Conservation (phyloP, 2,113 vertebrate genomes). For the Podarcis raffonei region DNA sequence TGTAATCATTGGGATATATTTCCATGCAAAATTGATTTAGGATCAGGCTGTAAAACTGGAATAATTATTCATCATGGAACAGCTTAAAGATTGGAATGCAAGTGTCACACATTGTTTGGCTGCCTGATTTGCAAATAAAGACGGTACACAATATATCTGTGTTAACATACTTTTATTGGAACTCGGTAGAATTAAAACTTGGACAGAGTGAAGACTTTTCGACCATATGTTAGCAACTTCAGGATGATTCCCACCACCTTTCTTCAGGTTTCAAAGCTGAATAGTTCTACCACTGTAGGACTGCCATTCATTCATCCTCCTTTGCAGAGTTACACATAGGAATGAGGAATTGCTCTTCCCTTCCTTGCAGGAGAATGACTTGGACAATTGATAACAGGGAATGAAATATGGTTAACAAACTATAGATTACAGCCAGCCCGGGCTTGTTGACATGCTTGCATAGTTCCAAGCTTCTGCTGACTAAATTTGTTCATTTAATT, state of each 20-base stretch:
- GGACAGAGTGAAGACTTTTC: not conserved
- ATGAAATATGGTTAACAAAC: not conserved
- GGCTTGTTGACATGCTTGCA: conserved; percentile 13
- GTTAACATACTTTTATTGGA: not conserved
- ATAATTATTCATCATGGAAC: not conserved
- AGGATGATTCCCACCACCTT: not conserved
- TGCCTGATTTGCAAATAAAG: not conserved
- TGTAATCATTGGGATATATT: not conserved
- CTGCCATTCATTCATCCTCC: not conserved
- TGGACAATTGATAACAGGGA: conserved; percentile 15
- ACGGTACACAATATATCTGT: not conserved
- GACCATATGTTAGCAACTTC: not conserved
- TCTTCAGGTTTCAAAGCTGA: conserved; percentile 2
- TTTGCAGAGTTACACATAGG: conserved; percentile 12
- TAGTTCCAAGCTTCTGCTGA: not conserved
- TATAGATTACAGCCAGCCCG: conserved; percentile 17
- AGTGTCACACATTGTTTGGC: not conserved
- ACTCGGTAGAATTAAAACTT: not conserved
- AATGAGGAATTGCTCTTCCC: not conserved
- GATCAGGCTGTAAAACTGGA: not conserved
- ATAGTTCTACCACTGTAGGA: not conserved
- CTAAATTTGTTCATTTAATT: conserved; percentile 9
- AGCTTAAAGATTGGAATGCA: not conserved
- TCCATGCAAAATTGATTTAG: not conserved
- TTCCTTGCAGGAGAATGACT: not conserved